Base-by-base conservation (phyloP, 2,797 vertebrate genomes). In the Eupleurogrammus muticus region DNA sequence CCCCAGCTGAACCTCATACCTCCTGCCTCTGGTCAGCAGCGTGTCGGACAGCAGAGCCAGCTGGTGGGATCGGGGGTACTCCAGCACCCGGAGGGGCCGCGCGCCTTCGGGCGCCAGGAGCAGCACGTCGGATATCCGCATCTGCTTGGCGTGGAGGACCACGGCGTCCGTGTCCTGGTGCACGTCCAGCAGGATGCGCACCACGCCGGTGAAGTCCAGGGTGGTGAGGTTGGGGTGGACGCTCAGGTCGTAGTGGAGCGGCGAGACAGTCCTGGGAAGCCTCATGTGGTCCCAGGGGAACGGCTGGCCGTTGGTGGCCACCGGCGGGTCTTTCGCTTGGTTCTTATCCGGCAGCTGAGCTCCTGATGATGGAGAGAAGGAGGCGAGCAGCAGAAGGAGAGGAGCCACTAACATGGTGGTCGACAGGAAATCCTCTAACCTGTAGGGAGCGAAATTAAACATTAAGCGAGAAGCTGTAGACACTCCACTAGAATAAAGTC, bases 141-240 rank as follows among this genome's bases (percentile, higher is more conserved):
- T 82, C 6, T 91, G 73, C 56, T 95, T 95, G 83, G 95, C 90
- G 13, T 98, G 97, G 62, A 99, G 85, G 21, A 97, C 56, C 10
- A 99, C 54, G 5, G 59, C 34, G 16, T 58, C 82, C 32, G 95
- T 96, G 80, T 94, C 87, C 55, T 90, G 69, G 0, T 51, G 85
- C 67, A 95, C 90, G 2, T 83, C 86, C 46, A 98, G 77, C 76
- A 91, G 87, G 51, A 97, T 92, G n/a, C 91, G 90, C 0, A 91
- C 90, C 0, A 87, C 79, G 2, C 96, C 96, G 0, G 68, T 72
- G 66, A 98, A 97, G 69, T 93, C 87, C 6, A 95, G 81, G 13
- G 90, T 94, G 81, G 94, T 97, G 71, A 98, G 91, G 89, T 98
- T 97, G 40, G 96, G 96, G 6, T 98, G 96, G 76, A 99, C 80